These are phyloP conservation scores for Dione juno DNA, from an alignment of 2,888 invertebrate genomes.

Conservation along the genomic window DNA sequence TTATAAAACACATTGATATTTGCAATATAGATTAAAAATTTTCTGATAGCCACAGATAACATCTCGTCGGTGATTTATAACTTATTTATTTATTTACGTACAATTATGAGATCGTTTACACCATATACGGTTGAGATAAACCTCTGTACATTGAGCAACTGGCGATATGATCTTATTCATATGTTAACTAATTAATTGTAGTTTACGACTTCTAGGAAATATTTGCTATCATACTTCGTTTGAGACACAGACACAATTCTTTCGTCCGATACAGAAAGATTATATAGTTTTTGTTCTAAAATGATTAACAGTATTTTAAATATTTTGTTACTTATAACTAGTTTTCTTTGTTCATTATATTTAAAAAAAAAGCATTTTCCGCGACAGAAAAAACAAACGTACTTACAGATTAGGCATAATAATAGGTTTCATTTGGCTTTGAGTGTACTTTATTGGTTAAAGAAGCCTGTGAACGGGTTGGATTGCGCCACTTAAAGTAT, in stretches of 20 bases:
- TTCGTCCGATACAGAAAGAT: background rate
- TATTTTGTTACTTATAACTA: background rate
- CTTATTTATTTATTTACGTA: conserved; percentile 37
- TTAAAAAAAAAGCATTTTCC: background rate
- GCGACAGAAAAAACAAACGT: background rate
- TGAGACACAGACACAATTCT: no score
- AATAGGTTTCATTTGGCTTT: conserved; percentile 20
- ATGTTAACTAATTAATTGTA: conserved; percentile 16
- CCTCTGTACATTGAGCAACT: conserved; percentile 20
- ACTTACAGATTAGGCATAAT: background rate
- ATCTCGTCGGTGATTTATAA: conserved; percentile 35
- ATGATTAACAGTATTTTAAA: background rate
- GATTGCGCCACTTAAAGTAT: conserved; percentile 19
- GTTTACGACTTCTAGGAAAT: conserved; percentile 15
- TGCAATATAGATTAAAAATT: conserved; percentile 35
- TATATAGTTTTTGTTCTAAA: background rate
- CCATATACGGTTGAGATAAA: conserved; percentile 37
- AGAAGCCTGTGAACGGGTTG: conserved; percentile 22
- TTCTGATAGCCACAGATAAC: conserved; percentile 29
- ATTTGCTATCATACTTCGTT: background rate
- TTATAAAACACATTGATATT: conserved; percentile 25
- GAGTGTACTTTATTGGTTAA: conserved; percentile 18
- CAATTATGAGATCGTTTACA: conserved; percentile 39
- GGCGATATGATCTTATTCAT: conserved; percentile 31
- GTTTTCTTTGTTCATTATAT: background rate